Evolutionary conservation across 2,888 invertebrate genomes (phyloP), one percentile per base, ranked within the genome.

Genomic region (Oxycera nigricornis): DNA sequence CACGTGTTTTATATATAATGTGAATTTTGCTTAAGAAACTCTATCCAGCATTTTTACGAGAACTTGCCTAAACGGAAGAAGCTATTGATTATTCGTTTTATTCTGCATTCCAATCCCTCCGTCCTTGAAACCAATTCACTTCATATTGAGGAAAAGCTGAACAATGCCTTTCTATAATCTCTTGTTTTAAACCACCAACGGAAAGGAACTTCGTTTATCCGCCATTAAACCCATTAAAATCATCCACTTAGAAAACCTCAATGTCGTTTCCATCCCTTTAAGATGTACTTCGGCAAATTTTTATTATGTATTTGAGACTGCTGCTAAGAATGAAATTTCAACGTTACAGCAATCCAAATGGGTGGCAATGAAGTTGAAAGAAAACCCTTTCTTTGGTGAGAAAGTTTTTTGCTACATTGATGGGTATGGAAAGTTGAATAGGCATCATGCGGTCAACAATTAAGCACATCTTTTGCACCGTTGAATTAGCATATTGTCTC

Each of bases 401-500:
- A 73, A 41, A 11, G 17, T 35, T 28, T 22, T 17, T 55, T 52
- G 30, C 26, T 50, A 6, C 39, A 65, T 28, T 28, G 59, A 28
- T 2, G 59, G 46, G 46, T 17, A 46, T 14, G 52, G n/a, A n/a
- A n/a, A n/a, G 57, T n/a, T 35, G 72, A 57, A 68, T 30, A 30
- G 52, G 59, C 57, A 39, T 57, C 14, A 9, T 41, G 59, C 61
- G 73, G 65, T 35, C 50, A 75, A 74, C 76, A 76, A 76, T 76
- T 76, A 76, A 74, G 73, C 72, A 61, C 76, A 76, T 76, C 75
- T 76, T 76, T 72, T 72, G 68, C 72, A 70, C 59, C 62, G 65
- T 52, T 55, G 65, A 74, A 76, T 76, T 76, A 76, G 75, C 76
- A 75, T 76, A 76, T 76, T 76, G 75, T 76, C 72, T 78, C 2